Evolutionary conservation across 2,797 vertebrate species (phyloP), one percentile per base, ranked within the genome.

Genomic region (Falco concolor): DNA sequence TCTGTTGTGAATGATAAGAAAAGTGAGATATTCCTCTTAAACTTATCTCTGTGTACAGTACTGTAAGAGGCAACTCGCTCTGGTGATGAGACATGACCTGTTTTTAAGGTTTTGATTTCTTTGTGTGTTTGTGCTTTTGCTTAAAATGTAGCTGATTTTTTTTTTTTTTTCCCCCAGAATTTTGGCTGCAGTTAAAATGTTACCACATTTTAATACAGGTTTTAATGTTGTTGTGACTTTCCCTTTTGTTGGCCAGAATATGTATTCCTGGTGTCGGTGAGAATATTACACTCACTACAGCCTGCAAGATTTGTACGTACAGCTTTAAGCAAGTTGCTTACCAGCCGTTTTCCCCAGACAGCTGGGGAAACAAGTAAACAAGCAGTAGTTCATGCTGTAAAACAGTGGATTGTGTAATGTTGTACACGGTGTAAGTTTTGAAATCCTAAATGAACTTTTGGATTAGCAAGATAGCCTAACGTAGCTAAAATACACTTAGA

Each of bases 331-430:
- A 79, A 93, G 45, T 89, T 89, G 54, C 79, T 82, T 93, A 64
- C 67, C 52, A 70, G 74, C 74, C 82, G 30, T 92, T 90, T 90
- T 94, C 78, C 59, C 63, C 63, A 56, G 70, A 80, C 93, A 93
- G 80, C 85, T 95, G 89, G 52, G 65, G 74, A 63, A 82, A 63
- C n/a, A 87, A 95, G 91, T 79, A 91, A 91, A 90, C 77, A 92
- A 90, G 87, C 70, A 59, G 44, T 72, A 91, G 68, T 52, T 94
- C 56, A 74, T 68, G n/a, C 81, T 94, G 81, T 61, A 80, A 27
- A 95, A 61, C 77, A 77, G 84, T 84, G 53, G 49, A 47, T 89
- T 95, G 84, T 80, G 86, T 84, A 90, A 95, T 74, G 34, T 32
- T 59, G 30, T 49, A 50, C 60, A n/a, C 67, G 87, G 72, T 72